Evolutionary conservation across 2,888 invertebrate species (phyloP).

Genomic region (Boloria selene): DNA sequence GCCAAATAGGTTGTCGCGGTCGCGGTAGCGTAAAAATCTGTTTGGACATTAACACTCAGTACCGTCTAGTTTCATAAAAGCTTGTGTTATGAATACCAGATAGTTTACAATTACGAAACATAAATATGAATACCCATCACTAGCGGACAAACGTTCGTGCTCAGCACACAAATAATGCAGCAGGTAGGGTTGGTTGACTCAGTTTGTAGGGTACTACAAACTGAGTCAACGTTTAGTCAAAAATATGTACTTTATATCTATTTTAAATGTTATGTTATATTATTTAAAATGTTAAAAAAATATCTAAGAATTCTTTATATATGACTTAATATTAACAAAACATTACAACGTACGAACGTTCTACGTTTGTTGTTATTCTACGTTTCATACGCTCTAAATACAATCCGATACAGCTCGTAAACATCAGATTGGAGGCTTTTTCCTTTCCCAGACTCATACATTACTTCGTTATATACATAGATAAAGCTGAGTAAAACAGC

Average conservation of each 20-base stretch:
- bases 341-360: neutral
- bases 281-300: neutral
- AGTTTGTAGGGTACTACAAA: too few species aligned
- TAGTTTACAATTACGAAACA: too few species aligned
- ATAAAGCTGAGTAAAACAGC: slow-evolving; percentile 23
- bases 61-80: too few species aligned
- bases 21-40: too few species aligned
- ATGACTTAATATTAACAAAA: too few species aligned
- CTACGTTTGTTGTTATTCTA: neutral
- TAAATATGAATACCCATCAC: too few species aligned
- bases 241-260: neutral
- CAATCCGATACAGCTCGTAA: slow-evolving; percentile 28
- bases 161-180: too few species aligned
- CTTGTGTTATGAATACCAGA: too few species aligned
- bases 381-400: slow-evolving; percentile 18
- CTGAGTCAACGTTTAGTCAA: neutral
- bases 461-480: slow-evolving; percentile 25
- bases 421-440: slow-evolving; percentile 33
- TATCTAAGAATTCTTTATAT: neutral
- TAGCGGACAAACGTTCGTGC: too few species aligned
- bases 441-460: slow-evolving; percentile 32
- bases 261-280: neutral
- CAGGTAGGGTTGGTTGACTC: too few species aligned
- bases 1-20: too few species aligned
- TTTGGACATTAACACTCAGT: too few species aligned